These are phyloP conservation scores for Hyles lineata DNA, from an alignment of 2,888 invertebrate genomes.

Conservation along the genomic window DNA sequence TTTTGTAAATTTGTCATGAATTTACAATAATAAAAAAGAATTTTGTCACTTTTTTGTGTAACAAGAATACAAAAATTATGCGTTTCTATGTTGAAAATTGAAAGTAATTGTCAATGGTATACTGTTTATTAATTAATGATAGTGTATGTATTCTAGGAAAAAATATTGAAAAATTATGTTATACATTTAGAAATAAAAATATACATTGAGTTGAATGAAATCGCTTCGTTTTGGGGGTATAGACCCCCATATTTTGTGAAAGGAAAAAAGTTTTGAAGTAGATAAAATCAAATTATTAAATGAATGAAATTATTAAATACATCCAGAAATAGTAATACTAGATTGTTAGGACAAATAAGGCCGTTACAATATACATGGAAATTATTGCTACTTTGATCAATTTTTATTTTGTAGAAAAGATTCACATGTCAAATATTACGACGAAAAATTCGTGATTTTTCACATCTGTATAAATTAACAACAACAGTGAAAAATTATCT, in stretches of 20 bases:
- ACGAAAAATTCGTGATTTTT: not conserved
- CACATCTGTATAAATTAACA: not conserved
- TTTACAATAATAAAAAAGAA: too few relatives aligned
- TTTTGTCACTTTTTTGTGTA: not conserved
- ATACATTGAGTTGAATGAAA: not conserved
- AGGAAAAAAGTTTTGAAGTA: not conserved
- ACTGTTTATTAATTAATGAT: not conserved
- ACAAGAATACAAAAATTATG: not conserved
- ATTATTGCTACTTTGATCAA: too few relatives aligned
- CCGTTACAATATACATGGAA: not conserved
- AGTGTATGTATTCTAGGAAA: not conserved
- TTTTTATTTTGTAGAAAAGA: too few relatives aligned
- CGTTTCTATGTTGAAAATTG: not conserved
- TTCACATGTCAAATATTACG: not conserved
- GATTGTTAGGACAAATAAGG: not conserved
- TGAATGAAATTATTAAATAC: not conserved
- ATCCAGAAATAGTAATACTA: not conserved
- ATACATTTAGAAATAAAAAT: not conserved
- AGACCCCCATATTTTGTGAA: too few relatives aligned
- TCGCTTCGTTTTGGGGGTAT: too few relatives aligned
- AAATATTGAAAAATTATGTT: not conserved
- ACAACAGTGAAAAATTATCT: not conserved
- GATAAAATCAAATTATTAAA: not conserved
- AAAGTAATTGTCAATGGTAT: not conserved
- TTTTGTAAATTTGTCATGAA: too few relatives aligned